A percentile compares a stretch with the other conserved stretches of the same genome.
Conservation (phyloP, 1,140 invertebrate species). For the Anadara kagoshimensis region DNA sequence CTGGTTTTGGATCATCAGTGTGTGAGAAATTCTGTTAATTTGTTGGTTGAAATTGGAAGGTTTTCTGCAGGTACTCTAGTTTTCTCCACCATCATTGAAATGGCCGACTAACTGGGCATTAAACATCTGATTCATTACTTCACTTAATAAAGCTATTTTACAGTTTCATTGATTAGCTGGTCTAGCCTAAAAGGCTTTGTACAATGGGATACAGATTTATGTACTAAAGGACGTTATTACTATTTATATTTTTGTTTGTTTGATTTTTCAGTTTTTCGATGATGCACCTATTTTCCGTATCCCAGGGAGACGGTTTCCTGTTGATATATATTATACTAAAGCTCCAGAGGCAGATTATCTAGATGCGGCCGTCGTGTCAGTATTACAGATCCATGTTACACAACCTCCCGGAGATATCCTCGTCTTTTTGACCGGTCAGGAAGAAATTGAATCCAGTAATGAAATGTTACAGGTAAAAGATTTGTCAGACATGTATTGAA, state of each 20-base stretch:
- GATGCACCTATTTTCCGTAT: constrained; percentile 98
- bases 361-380: constrained; percentile 96
- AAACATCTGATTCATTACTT: too few relatives aligned
- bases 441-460: constrained; percentile 97
- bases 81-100: too few relatives aligned
- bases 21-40: too few relatives aligned
- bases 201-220: background rate
- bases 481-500: background rate
- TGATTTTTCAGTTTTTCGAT: constrained; percentile 88
- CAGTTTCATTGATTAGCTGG: too few relatives aligned
- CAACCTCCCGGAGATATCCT: constrained; percentile 95
- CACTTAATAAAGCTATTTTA: too few relatives aligned
- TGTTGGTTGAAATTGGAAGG: too few relatives aligned
- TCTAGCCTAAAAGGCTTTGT: background rate
- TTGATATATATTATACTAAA: constrained; percentile 98
- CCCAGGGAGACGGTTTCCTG: constrained; percentile 87
- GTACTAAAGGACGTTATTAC: too few relatives aligned
- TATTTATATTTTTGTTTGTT: background rate
- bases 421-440: constrained; percentile 95
- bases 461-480: constrained; percentile 84
- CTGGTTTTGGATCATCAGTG: too few relatives aligned
- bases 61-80: too few relatives aligned
- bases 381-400: constrained; percentile 96
- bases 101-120: too few relatives aligned
- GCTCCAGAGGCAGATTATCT: constrained; percentile 99